These are phyloP conservation scores for Xestia xanthographa DNA, from an alignment of 2,888 invertebrate genomes.

Conservation along the genomic window DNA sequence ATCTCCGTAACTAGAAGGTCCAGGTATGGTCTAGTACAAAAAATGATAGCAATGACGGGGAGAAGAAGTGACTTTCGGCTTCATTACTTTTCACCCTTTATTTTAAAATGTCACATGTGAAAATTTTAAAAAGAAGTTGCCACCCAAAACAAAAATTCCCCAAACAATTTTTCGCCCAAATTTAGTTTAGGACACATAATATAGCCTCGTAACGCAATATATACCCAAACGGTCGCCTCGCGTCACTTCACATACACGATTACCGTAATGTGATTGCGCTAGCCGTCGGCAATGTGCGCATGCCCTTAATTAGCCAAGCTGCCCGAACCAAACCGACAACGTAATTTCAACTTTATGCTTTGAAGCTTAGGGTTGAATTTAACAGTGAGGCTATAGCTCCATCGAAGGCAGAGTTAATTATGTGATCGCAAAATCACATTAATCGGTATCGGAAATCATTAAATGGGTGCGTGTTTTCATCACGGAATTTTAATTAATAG, in stretches of 20 bases:
- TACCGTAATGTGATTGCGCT: constrained; percentile 76
- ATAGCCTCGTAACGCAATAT: constrained; percentile 51
- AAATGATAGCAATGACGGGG: too few species aligned
- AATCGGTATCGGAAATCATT: constrained; percentile 51
- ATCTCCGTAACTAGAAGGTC: too few species aligned
- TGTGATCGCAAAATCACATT: constrained; percentile 60
- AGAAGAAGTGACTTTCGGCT: too few species aligned
- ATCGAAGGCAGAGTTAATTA: constrained; percentile 53
- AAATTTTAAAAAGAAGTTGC: neutral
- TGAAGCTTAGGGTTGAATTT: constrained; percentile 18
- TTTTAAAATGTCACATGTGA: neutral
- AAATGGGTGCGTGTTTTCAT: constrained; percentile 49
- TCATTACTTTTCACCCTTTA: too few species aligned
- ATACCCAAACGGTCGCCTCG: constrained; percentile 61
- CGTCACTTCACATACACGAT: constrained; percentile 80
- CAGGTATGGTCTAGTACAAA: too few species aligned
- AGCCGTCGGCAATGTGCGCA: constrained; percentile 71
- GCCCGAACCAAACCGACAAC: constrained; percentile 9
- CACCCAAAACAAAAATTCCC: neutral
- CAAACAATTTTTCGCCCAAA: constrained; percentile 30
- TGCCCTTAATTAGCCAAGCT: constrained; percentile 72
- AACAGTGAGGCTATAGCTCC: constrained; percentile 14
- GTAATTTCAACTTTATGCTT: constrained; percentile 24
- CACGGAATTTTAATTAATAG: constrained; percentile 26
- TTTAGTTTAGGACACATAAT: constrained; percentile 35